Evolutionary conservation across 2,797 vertebrate genomes (phyloP), one percentile per base, ranked within the genome.

Genomic region (Pygocentrus nattereri): DNA sequence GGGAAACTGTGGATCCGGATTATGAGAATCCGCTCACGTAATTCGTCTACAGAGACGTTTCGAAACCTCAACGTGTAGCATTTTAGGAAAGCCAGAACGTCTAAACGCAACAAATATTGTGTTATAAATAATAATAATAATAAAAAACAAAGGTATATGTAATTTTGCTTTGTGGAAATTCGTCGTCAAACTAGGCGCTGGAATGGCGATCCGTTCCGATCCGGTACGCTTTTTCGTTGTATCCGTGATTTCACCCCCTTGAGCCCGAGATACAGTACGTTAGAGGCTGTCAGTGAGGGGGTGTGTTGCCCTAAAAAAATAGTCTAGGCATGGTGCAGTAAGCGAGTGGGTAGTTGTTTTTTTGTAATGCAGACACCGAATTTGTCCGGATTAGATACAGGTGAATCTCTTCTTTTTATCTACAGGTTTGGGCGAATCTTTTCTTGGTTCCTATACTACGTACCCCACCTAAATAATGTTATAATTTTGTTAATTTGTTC

Each of bases 241-340:
- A 19, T 76, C 74, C 13, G 49, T n/a, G 64, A 80, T 73, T 78
- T 80, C 79, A 78, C 72, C 81, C 75, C 68, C 34, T 58, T 54
- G 59, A 83, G 76, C 78, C 44, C 2, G 49, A 77, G 68, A 61
- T 73, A 74, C 77, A 82, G 80, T 82, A 80, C 52, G 34, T 78
- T 67, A 78, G 71, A 85, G 85, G 78, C 83, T 85, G 71, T 12
- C 49, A 52, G 77, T 76, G 75, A 84, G 85, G 85, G 85, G 85
- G 83, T 85, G 83, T 85, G 83, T 87, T 85, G 61, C 71, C 81
- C 71, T 85, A 81, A 85, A 85, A 41, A 85, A 85, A 85, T 44
- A 82, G 69, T 82, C 67, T 44, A 78, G 72, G 61, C 61, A 81
- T 50, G 13, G 70, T 80, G 80, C 73, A 74, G 76, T 59, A 44